A percentile compares a stretch with the other conserved stretches of the same genome.
Evolutionary conservation across 1,140 invertebrate species (phyloP).

Genomic region (Parapsyche elsis): DNA sequence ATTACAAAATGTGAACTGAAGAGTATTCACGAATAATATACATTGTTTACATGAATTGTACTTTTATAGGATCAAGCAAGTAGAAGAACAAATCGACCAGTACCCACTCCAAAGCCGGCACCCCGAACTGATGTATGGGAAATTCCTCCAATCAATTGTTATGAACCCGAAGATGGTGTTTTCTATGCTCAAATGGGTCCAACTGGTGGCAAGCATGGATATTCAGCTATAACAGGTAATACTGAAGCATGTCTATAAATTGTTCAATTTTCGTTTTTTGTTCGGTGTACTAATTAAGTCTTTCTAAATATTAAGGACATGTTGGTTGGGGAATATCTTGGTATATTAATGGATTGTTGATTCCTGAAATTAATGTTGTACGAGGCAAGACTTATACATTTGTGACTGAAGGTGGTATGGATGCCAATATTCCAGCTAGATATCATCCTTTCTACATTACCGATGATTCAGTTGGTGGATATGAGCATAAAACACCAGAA

Average conservation of each 20-base stretch:
- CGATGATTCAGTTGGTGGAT: constrained; percentile 91
- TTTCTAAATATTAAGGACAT: constrained; percentile 72
- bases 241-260: neutral
- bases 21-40: neutral
- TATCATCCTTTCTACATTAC: constrained; percentile 97
- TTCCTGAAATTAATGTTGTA: constrained; percentile 92
- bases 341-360: constrained; percentile 95
- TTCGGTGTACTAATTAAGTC: constrained; percentile 3
- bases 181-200: constrained; percentile 93
- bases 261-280: neutral
- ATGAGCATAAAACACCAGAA: constrained; percentile 83
- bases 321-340: constrained; percentile 94
- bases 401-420: constrained; percentile 86
- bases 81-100: constrained; percentile 58
- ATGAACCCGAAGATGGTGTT: constrained; percentile 89
- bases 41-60: neutral
- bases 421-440: constrained; percentile 80
- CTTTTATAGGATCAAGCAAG: constrained; percentile 50
- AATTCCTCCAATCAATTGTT: constrained; percentile 87
- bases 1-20: neutral
- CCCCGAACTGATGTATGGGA: constrained; percentile 76
- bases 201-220: constrained; percentile 87
- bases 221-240: constrained; percentile 85
- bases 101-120: constrained; percentile 74
- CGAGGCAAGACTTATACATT: constrained; percentile 91